Conservation (phyloP, 1,140 invertebrate species). For the Drosophila sp. region DNA sequence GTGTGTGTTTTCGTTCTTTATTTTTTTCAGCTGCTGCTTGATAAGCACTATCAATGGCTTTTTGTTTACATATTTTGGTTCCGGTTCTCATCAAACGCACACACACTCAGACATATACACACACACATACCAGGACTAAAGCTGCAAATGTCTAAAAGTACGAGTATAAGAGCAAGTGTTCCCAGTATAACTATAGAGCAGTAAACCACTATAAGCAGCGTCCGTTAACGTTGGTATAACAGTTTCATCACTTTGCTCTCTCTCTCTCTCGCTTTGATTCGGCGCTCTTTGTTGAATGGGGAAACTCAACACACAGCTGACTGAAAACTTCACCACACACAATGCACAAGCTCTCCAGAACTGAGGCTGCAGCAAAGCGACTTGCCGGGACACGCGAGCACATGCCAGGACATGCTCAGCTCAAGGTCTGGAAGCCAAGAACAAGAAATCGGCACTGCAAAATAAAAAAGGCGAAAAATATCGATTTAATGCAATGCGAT, state of each 20-base stretch:
- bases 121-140: not conserved
- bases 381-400: conserved; percentile 3
- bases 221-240: conserved; percentile 2
- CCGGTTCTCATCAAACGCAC: conserved; percentile 9
- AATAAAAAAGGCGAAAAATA: conserved; percentile 60
- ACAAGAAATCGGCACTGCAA: conserved; percentile 22
- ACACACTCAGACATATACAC: not conserved
- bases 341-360: conserved; percentile 35
- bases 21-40: conserved; percentile 50
- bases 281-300: conserved; percentile 37
- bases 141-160: not conserved
- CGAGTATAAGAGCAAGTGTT: conserved; percentile 51
- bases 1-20: not conserved
- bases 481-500: conserved; percentile 65
- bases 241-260: conserved; percentile 12
- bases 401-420: conserved; percentile 9
- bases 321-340: conserved; percentile 57
- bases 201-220: not conserved
- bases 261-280: conserved; percentile 28
- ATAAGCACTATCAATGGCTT: conserved; percentile 65
- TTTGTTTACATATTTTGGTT: conserved; percentile 47
- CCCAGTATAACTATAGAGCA: conserved; percentile 28
- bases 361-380: conserved; percentile 43
- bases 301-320: conserved; percentile 67
- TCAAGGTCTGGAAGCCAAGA: conserved; percentile 19